These are phyloP conservation scores for Ophion ellenae DNA, from an alignment of 2,888 invertebrate species.

Conservation along the genomic window DNA sequence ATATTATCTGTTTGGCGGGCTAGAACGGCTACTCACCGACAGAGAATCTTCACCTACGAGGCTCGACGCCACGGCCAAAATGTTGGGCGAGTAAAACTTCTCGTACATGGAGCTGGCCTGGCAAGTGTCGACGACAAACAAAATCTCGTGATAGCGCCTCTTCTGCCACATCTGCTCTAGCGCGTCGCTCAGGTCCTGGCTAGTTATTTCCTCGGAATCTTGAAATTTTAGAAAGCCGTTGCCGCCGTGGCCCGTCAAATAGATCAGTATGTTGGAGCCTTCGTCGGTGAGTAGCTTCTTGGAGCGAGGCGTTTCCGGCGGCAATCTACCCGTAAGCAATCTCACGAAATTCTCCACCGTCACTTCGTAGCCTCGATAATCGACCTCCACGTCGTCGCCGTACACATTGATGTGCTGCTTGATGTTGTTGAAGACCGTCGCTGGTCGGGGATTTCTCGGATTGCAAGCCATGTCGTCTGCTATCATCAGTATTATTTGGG, in stretches of 20 bases:
- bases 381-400: slow-evolving; percentile 99
- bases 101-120: slow-evolving; percentile 99
- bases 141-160: slow-evolving; percentile 98
- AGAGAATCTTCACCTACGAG: slow-evolving; percentile 99
- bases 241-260: slow-evolving; percentile 98
- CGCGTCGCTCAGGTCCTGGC: slow-evolving; percentile 98
- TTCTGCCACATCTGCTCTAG: slow-evolving; percentile 99
- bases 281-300: slow-evolving; percentile 98
- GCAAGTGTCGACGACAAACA: slow-evolving; percentile 99
- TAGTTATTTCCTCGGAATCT: slow-evolving; percentile 99
- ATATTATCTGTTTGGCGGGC: neutral
- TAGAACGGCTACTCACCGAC: slow-evolving; percentile 87
- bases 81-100: slow-evolving; percentile 98
- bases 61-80: slow-evolving; percentile 98
- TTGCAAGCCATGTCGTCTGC: slow-evolving; percentile 99
- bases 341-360: slow-evolving; percentile 99
- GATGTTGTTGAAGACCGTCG: slow-evolving; percentile 98
- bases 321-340: slow-evolving; percentile 95
- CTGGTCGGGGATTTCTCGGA: slow-evolving; percentile 98
- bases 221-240: slow-evolving; percentile 99
- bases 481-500: slow-evolving; percentile 99
- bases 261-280: slow-evolving; percentile 97
- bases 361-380: slow-evolving; percentile 97
- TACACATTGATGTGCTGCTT: slow-evolving; percentile 99
- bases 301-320: slow-evolving; percentile 96